A percentile compares a stretch with the other conserved stretches of the same genome.
These are phyloP conservation scores for Halyomorpha halys DNA, from an alignment of 1,140 invertebrate genomes.

Conservation along the genomic window DNA sequence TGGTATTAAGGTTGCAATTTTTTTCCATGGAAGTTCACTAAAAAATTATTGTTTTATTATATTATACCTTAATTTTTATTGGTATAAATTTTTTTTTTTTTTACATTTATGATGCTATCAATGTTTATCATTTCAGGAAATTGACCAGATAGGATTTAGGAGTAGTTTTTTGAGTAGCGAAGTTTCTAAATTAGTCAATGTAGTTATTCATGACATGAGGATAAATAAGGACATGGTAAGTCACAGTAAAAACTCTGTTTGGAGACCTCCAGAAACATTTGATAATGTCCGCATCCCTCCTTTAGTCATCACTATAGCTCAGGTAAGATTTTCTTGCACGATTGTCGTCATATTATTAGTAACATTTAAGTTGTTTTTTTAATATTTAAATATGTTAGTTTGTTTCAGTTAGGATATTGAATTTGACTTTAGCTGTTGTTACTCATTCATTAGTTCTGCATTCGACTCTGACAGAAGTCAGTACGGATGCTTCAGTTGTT, in stretches of 20 bases:
- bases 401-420: slow-evolving; percentile 24
- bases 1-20: too few species aligned
- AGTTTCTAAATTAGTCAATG: slow-evolving; percentile 73
- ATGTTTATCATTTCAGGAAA: slow-evolving; percentile 47
- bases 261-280: slow-evolving; percentile 30
- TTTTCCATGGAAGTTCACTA: too few species aligned
- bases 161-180: slow-evolving; percentile 85
- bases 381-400: slow-evolving; percentile 20
- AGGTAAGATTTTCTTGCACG: slow-evolving; percentile 42
- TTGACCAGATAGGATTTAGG: slow-evolving; percentile 73
- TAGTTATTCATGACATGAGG: slow-evolving; percentile 71
- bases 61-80: neutral
- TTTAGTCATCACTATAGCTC: slow-evolving; percentile 67
- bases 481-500: slow-evolving; percentile 62
- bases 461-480: slow-evolving; percentile 60
- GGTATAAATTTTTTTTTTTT: neutral
- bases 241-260: slow-evolving; percentile 26
- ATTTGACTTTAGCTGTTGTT: slow-evolving; percentile 21
- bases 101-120: too few species aligned
- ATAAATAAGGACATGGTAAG: slow-evolving; percentile 64
- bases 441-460: slow-evolving; percentile 40
- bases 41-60: too few species aligned
- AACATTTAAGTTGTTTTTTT: slow-evolving; percentile 5
- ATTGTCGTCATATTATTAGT: neutral
- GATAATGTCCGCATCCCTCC: slow-evolving; percentile 53